A percentile compares a stretch with the other conserved stretches of the same genome.
phyloP scores from a whole-genome alignment of 2,113 vertebrate genomes.

The Otis tarda region DNA sequence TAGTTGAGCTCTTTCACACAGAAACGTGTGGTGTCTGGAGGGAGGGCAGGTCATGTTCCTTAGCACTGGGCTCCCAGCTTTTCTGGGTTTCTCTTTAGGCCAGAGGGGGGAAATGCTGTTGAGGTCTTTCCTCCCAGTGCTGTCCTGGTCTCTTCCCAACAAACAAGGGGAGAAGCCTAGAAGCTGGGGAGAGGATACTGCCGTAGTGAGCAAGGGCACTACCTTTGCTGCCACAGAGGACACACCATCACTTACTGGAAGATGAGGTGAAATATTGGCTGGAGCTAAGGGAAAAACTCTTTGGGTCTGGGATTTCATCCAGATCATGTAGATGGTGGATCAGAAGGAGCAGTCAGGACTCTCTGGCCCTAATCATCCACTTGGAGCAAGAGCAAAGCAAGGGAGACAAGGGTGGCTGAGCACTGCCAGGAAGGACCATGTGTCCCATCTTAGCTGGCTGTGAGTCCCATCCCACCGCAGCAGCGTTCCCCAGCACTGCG shows the following conservation, averaged over 20 bases:
- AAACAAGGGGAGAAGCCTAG: background rate
- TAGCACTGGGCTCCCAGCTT: background rate
- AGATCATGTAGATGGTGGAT: background rate
- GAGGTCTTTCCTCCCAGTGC: slow-evolving; percentile 11
- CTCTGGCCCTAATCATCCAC: background rate
- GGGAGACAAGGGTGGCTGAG: background rate
- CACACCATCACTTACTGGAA: slow-evolving; percentile 21
- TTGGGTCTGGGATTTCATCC: slow-evolving; percentile 30
- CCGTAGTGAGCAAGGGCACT: background rate
- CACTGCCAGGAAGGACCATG: background rate
- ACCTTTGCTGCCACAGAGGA: background rate
- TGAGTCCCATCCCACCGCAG: background rate
- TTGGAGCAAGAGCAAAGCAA: slow-evolving; percentile 25
- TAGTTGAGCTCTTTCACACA: background rate
- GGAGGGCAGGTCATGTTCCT: background rate
- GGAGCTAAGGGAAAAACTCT: slow-evolving; percentile 23
- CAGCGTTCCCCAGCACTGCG: background rate
- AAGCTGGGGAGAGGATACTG: background rate
- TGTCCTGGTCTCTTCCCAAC: background rate
- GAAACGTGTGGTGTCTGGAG: background rate
- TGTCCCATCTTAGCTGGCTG: background rate
- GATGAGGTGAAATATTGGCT: background rate
- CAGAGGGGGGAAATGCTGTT: background rate
- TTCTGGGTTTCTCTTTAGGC: background rate
- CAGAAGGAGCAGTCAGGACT: background rate